A percentile compares a stretch with the other conserved stretches of the same genome.
phyloP scores from a whole-genome alignment of 2,888 invertebrate genomes.

The Heliconius sara region DNA sequence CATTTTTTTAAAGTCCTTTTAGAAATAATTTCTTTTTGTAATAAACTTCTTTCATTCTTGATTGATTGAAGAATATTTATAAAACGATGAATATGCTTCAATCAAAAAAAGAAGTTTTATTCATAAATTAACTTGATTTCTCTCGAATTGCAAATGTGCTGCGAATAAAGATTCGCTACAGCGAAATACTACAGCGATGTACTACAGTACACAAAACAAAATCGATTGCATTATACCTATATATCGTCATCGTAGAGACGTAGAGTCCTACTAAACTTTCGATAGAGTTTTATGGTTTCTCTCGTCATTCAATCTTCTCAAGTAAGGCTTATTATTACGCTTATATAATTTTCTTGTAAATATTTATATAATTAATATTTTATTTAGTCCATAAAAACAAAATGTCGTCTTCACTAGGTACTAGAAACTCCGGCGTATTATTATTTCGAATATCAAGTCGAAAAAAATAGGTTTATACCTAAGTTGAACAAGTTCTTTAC shows the following conservation, averaged over 20 bases:
- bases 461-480: background rate
- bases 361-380: background rate
- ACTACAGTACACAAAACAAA: background rate
- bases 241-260: background rate
- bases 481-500: background rate
- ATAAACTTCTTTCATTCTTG: too few species aligned
- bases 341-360: background rate
- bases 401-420: too few species aligned
- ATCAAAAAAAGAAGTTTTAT: too few species aligned
- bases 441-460: too few species aligned
- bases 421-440: too few species aligned
- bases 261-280: conserved; percentile 2
- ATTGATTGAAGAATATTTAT: background rate
- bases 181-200: too few species aligned
- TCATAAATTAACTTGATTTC: background rate
- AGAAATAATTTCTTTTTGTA: too few species aligned
- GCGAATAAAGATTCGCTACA: background rate
- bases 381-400: too few species aligned
- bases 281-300: conserved; percentile 47
- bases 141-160: too few species aligned
- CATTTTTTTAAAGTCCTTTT: conserved; percentile 66
- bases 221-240: conserved; percentile 3
- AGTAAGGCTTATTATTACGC: conserved; percentile 18
- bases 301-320: conserved; percentile 42
- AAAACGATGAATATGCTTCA: background rate